phyloP scores from a whole-genome alignment of 2,113 vertebrate genomes.

The Muntiacus muntjak region DNA sequence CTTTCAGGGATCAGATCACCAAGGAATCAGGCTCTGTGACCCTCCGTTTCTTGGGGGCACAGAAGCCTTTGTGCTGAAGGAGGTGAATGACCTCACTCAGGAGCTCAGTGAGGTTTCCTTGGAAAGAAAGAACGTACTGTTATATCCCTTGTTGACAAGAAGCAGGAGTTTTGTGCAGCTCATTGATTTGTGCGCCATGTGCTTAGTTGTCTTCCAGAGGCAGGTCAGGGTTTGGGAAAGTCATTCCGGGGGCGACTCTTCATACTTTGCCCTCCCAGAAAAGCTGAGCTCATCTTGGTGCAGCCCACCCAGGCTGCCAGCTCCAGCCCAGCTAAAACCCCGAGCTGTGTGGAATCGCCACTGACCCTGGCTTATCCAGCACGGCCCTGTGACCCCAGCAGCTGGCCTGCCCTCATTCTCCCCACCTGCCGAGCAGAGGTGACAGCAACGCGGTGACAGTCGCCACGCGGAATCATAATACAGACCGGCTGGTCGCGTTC shows the following conservation, averaged over 20 bases:
- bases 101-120: background rate
- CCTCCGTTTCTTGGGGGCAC: fast-evolving
- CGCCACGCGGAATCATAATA: fast-evolving
- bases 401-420: background rate
- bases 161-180: background rate
- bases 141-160: background rate
- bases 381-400: fast-evolving
- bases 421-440: background rate
- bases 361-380: fast-evolving
- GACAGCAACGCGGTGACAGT: fast-evolving
- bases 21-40: fast-evolving
- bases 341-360: background rate
- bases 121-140: fast-evolving
- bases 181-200: fast-evolving
- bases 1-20: fast-evolving
- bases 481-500: fast-evolving
- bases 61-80: background rate
- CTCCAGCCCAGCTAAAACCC: background rate
- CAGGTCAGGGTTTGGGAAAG: background rate
- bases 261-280: fast-evolving
- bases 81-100: fast-evolving
- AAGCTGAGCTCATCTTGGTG: background rate
- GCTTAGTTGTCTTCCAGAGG: background rate
- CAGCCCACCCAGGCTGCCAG: background rate
- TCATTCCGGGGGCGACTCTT: fast-evolving